Conservation (phyloP, 2,888 invertebrate genomes). For the Acanthacorydalis orientalis region DNA sequence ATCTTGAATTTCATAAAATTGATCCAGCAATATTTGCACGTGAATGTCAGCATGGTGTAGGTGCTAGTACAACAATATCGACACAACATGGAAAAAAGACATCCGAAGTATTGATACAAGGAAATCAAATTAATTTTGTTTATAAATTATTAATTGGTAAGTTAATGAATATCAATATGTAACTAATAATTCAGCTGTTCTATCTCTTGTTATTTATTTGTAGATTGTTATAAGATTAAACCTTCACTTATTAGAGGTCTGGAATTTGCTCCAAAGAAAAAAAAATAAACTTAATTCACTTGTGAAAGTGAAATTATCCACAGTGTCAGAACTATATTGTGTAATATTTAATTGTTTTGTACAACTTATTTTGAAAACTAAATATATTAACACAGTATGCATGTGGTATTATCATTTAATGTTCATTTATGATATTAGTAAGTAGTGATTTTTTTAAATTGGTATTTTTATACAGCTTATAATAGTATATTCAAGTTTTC, state of each 20-base stretch:
- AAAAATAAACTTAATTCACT: constrained; percentile 30
- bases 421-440: no score
- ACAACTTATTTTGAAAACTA: no score
- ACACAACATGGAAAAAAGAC: constrained; percentile 51
- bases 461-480: no score
- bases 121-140: constrained; percentile 58
- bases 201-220: constrained; percentile 22
- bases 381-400: no score
- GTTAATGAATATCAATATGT: not conserved
- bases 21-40: constrained; percentile 61
- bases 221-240: constrained; percentile 62
- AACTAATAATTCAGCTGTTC: constrained; percentile 2
- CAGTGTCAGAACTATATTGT: no score
- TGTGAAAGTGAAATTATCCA: no score
- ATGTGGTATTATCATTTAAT: no score
- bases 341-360: no score
- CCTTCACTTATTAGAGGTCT: constrained; percentile 58
- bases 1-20: constrained; percentile 76
- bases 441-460: no score
- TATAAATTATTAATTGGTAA: constrained; percentile 22
- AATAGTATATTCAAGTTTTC: no score
- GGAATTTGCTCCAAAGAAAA: constrained; percentile 58
- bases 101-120: constrained; percentile 74
- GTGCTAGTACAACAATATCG: constrained; percentile 71
- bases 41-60: constrained; percentile 68